Base-by-base conservation (phyloP, 2,888 invertebrate genomes). In the Nineta flava region DNA sequence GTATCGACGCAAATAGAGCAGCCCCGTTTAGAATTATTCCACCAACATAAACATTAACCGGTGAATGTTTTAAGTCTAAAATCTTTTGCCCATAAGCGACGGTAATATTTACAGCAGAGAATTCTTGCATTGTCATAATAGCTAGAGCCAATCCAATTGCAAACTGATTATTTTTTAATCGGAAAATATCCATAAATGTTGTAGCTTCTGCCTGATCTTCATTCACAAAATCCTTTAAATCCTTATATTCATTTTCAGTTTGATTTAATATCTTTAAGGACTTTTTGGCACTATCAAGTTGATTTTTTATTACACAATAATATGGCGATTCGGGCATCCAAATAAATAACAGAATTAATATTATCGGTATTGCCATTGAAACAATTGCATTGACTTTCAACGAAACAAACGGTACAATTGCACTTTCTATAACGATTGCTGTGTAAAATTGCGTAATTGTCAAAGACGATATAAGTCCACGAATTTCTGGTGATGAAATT, bases 131-230 rank as follows among this genome's bases (percentile, higher is more conserved):
- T 2, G 72, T 71, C 55, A 72, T 71, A 9, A 80, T 64, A 13
- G 72, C 70, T n/a, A 77, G 58, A 47, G 72, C 69, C 48, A 80
- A 73, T 58, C 72, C 67, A 57, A 80, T 65, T 2, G 80, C 79
- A 62, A 73, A 73, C 53, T 72, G 71, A 57, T 74, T 73, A 0
- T 70, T 70, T n/a, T 68, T 68, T 57, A 71, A 70, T 19, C 65
- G 65, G 43, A 75, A 53, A 32, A 75, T 60, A 56, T 74, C 73
- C 46, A 63, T 57, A 67, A 72, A 1, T 6, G 4, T 69, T 65
- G 15, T 71, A 65, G 56, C 72, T 56, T 73, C 72, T 52, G 70
- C 69, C 72, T 72, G 68, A 47, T 74, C 71, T 54, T 68, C 70
- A 55, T 71, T 62, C 60, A 73, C 68, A 56, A 70, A 69, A 45